These are phyloP conservation scores for Trimorus sp. DNA, from an alignment of 2,888 invertebrate genomes.

Conservation along the genomic window DNA sequence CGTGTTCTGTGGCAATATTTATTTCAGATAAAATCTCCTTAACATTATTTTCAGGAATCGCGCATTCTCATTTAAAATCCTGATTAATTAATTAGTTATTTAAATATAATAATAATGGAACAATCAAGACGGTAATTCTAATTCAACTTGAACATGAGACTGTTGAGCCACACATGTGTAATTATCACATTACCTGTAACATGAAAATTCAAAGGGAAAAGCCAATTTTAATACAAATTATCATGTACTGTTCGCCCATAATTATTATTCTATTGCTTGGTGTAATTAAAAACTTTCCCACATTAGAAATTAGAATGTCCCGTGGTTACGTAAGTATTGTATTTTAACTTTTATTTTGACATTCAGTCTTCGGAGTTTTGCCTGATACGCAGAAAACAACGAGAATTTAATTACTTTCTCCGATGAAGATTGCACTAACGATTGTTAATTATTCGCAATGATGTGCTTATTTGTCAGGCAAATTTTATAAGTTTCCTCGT, in stretches of 20 bases:
- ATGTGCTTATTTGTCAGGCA: too few species aligned
- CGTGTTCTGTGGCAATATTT: too few species aligned
- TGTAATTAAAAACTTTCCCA: background rate
- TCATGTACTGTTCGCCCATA: background rate
- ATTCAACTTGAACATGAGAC: background rate
- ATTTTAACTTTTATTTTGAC: too few species aligned
- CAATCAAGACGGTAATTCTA: background rate
- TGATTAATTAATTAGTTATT: conserved; percentile 3
- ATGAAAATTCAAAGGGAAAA: conserved; percentile 12
- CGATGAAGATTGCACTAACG: too few species aligned
- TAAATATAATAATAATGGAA: conserved; percentile 15
- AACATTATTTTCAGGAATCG: background rate
- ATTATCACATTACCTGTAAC: background rate
- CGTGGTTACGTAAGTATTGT: too few species aligned
- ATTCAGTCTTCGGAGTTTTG: too few species aligned
- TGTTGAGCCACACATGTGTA: background rate
- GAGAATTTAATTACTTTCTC: too few species aligned
- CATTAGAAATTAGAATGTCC: background rate
- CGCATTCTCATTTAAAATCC: too few species aligned
- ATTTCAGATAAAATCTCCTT: too few species aligned
- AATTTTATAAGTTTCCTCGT: too few species aligned
- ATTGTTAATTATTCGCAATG: too few species aligned
- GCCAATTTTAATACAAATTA: conserved; percentile 4
- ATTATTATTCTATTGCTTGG: background rate
- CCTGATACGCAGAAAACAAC: too few species aligned